Conservation (phyloP, 1,140 invertebrate species). For the Pseudobourletiella spinata region DNA sequence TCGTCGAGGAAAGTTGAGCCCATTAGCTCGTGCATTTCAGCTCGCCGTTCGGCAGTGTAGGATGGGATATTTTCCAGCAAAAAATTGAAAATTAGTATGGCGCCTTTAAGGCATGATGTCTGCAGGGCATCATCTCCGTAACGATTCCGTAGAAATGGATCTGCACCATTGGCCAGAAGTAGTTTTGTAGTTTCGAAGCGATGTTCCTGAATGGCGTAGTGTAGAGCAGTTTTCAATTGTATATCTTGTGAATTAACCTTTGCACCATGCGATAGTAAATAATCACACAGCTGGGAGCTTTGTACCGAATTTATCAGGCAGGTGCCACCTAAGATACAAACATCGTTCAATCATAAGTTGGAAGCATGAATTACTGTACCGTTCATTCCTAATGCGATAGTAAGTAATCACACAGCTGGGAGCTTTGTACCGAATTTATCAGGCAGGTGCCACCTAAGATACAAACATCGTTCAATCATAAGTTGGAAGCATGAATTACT, state of each 20-base stretch:
- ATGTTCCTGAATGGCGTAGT: conserved; percentile 87
- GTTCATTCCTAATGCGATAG: no score
- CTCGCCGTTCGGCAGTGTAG: conserved; percentile 58
- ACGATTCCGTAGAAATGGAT: conserved; percentile 63
- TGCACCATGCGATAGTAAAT: conserved; percentile 61
- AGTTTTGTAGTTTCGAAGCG: conserved; percentile 74
- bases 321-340: conserved; percentile 57
- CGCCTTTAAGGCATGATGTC: conserved; percentile 79
- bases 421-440: conserved; percentile 85
- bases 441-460: conserved; percentile 66
- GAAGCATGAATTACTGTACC: no score
- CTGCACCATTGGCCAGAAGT: conserved; percentile 66
- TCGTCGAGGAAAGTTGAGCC: conserved; percentile 56
- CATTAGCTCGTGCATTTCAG: conserved; percentile 74
- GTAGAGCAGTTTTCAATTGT: conserved; percentile 82
- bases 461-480: no score
- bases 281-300: conserved; percentile 68
- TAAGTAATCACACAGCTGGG: conserved; percentile 68
- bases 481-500: no score
- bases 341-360: no score
- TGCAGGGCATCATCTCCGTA: conserved; percentile 75
- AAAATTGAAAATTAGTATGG: conserved; percentile 68
- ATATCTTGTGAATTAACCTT: conserved; percentile 79
- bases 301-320: conserved; percentile 90
- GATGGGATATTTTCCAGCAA: conserved; percentile 50